Conservation (phyloP, 2,888 invertebrate species). For the Tetranychus piercei region DNA sequence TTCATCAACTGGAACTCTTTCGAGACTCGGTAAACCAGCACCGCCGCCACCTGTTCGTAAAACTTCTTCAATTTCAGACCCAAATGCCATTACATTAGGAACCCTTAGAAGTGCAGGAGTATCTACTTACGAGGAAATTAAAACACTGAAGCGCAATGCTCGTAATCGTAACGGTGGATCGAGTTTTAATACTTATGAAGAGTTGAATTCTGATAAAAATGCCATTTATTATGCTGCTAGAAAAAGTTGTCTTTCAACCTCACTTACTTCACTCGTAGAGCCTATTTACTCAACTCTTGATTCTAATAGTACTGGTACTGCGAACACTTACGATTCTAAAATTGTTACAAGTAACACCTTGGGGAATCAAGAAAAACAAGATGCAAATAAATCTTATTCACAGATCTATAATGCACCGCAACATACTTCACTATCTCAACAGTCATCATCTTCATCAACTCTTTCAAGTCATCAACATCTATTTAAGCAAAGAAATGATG, state of each 20-base stretch:
- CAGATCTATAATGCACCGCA: background rate
- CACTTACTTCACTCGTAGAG: constrained; percentile 1
- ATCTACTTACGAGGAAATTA: constrained; percentile 17
- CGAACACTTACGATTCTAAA: background rate
- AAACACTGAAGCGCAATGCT: constrained; percentile 13
- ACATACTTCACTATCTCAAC: background rate
- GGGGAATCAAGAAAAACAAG: background rate
- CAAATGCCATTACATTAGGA: constrained; percentile 22
- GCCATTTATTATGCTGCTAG: background rate
- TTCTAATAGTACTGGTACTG: background rate
- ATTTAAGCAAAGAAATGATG: constrained; percentile 5
- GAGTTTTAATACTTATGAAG: background rate
- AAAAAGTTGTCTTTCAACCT: background rate
- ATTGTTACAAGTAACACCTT: background rate
- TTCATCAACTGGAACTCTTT: background rate
- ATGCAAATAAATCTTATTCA: background rate
- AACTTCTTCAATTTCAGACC: constrained; percentile 30
- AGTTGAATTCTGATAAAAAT: background rate
- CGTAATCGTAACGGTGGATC: background rate
- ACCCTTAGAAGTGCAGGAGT: constrained; percentile 18
- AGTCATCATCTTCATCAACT: background rate
- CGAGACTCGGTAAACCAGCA: constrained; percentile 27
- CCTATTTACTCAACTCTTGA: constrained; percentile 12
- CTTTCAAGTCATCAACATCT: background rate
- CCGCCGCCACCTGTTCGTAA: constrained; percentile 33